These are phyloP conservation scores for Bombyx huttoni DNA, from an alignment of 2,888 invertebrate genomes.

Conservation along the genomic window DNA sequence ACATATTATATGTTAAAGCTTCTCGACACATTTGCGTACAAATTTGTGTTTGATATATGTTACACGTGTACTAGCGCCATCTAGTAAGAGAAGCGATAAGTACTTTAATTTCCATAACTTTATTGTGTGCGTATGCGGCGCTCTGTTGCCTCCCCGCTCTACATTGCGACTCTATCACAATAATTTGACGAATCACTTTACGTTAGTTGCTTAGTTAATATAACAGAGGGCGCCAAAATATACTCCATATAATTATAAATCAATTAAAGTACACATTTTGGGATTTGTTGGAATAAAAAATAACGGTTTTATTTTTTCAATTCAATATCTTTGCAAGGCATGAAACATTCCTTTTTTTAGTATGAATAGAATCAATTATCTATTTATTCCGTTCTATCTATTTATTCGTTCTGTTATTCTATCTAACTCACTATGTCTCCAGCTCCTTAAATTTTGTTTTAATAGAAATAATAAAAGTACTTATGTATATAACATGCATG, in stretches of 20 bases:
- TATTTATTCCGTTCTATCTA: too few species aligned
- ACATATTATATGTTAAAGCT: too few species aligned
- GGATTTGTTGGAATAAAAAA: neutral
- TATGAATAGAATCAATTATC: too few species aligned
- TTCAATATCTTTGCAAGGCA: too few species aligned
- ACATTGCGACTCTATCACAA: neutral
- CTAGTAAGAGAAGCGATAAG: conserved; percentile 15
- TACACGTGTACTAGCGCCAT: conserved; percentile 21
- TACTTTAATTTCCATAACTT: conserved; percentile 6
- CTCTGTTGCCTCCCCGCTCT: conserved; percentile 2
- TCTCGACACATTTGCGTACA: too few species aligned
- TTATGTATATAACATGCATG: too few species aligned
- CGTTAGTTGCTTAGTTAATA: conserved; percentile 4
- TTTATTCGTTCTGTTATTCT: too few species aligned
- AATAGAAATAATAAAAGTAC: too few species aligned
- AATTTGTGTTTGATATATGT: neutral
- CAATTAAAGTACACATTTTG: neutral
- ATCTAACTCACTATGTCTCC: too few species aligned
- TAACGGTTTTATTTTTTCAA: too few species aligned
- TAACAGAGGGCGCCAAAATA: conserved; percentile 22
- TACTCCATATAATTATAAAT: neutral
- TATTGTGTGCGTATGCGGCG: conserved; percentile 13
- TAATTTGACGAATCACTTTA: conserved; percentile 8
- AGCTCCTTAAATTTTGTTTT: too few species aligned
- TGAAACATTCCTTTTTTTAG: too few species aligned